phyloP scores from a whole-genome alignment of 1,140 invertebrate genomes.

The Oryctes rhinoceros region DNA sequence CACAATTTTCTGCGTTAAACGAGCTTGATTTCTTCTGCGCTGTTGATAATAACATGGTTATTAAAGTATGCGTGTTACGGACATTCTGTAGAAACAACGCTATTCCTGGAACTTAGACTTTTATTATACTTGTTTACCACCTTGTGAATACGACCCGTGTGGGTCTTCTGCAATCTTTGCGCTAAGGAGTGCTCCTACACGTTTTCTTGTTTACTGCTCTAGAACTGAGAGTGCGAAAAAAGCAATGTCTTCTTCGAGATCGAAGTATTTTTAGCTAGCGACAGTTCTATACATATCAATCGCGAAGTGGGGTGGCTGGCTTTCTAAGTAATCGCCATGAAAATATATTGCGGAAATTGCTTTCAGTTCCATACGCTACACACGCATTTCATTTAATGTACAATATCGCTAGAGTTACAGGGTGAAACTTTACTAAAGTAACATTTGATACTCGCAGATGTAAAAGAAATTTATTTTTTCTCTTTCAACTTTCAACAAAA shows the following conservation, averaged over 20 bases:
- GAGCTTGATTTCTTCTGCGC: neutral
- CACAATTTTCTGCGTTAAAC: slow-evolving; percentile 23
- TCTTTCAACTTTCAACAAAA: no score
- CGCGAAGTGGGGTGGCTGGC: neutral
- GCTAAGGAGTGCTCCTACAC: neutral
- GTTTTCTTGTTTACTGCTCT: slow-evolving; percentile 2
- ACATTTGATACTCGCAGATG: no score
- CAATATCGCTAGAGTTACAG: no score
- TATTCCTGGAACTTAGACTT: slow-evolving; percentile 4
- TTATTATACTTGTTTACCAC: slow-evolving; percentile 10
- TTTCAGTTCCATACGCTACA: no score
- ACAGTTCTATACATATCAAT: slow-evolving; percentile 3
- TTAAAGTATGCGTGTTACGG: slow-evolving; percentile 24
- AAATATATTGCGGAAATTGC: neutral
- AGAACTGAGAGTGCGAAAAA: neutral
- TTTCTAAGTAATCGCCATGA: neutral
- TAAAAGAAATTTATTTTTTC: no score
- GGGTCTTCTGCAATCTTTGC: neutral
- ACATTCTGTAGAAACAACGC: neutral
- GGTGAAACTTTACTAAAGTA: no score
- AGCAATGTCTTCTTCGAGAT: neutral
- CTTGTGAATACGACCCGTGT: neutral
- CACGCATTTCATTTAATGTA: no score
- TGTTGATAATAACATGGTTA: slow-evolving; percentile 5
- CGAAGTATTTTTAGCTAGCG: neutral